phyloP scores from a whole-genome alignment of 1,140 invertebrate species.

The Odontomachus brunneus region DNA sequence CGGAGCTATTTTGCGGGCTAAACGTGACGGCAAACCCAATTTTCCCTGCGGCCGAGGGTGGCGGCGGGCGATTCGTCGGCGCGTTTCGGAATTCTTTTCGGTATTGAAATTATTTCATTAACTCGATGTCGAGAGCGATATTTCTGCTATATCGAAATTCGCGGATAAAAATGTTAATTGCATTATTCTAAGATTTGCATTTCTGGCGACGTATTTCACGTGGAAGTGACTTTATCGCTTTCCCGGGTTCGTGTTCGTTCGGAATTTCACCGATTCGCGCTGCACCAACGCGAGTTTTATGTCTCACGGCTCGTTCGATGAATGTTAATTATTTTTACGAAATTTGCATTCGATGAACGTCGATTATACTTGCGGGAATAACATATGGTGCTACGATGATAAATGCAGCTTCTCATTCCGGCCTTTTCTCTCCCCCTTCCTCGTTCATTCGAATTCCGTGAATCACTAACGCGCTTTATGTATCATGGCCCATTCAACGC shows the following conservation, averaged over 20 bases:
- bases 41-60: background rate
- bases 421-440: no score
- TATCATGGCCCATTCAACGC: conserved; percentile 18
- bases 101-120: background rate
- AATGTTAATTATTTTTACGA: conserved; percentile 44
- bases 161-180: conserved; percentile 49
- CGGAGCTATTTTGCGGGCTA: conserved; percentile 32
- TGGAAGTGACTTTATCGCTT: background rate
- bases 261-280: conserved; percentile 9
- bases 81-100: conserved; percentile 40
- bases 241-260: background rate
- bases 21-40: conserved; percentile 29
- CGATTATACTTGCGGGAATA: conserved; percentile 17
- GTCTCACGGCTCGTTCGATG: conserved; percentile 4
- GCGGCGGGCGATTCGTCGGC: conserved; percentile 24
- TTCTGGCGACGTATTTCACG: background rate
- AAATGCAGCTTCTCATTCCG: conserved; percentile 26
- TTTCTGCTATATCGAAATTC: conserved; percentile 38
- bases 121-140: background rate
- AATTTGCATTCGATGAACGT: conserved; percentile 33
- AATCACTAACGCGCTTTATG: conserved; percentile 28
- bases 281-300: no score
- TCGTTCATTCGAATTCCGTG: conserved; percentile 26
- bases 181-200: conserved; percentile 46
- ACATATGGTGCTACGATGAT: background rate